A percentile compares a stretch with the other conserved stretches of the same genome.
Conservation (phyloP, 2,888 invertebrate species). For the Scaptomyza parva region DNA sequence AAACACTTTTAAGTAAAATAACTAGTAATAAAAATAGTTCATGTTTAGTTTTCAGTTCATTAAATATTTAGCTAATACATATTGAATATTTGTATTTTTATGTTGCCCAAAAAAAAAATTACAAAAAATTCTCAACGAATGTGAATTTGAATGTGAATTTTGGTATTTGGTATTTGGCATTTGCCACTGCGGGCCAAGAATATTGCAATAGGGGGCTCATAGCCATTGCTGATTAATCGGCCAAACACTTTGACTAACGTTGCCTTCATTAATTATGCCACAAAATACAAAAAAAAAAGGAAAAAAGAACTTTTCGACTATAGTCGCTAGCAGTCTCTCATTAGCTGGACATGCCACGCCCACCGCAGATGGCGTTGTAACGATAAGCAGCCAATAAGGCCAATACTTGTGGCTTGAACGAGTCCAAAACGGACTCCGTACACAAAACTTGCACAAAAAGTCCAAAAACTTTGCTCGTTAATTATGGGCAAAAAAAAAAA, state of each 20-base stretch:
- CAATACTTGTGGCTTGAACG: slow-evolving; percentile 33
- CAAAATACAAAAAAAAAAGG: slow-evolving; percentile 20
- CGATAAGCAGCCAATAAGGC: slow-evolving; percentile 66
- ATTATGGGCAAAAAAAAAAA: slow-evolving; percentile 54
- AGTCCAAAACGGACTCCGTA: slow-evolving; percentile 2
- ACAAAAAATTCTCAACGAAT: slow-evolving; percentile 3
- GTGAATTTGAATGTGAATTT: slow-evolving; percentile 23
- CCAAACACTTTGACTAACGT: slow-evolving; percentile 50
- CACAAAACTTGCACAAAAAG: slow-evolving; percentile 67
- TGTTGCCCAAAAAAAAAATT: background rate
- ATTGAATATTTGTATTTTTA: background rate
- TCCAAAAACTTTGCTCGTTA: slow-evolving; percentile 73
- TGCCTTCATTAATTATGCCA: slow-evolving; percentile 59
- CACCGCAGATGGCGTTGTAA: slow-evolving; percentile 42
- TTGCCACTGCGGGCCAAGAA: slow-evolving; percentile 2
- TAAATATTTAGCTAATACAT: background rate
- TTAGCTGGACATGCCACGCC: slow-evolving; percentile 69
- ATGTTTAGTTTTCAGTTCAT: background rate
- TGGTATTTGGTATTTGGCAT: background rate
- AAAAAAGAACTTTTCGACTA: slow-evolving; percentile 40
- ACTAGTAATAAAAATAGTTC: background rate
- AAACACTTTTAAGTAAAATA: no score
- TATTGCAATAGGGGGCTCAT: slow-evolving; percentile 10
- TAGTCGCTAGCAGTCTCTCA: slow-evolving; percentile 44
- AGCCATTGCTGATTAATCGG: slow-evolving; percentile 56